These are phyloP conservation scores for Grantiella picta DNA, from an alignment of 2,113 vertebrate genomes.

Conservation along the genomic window DNA sequence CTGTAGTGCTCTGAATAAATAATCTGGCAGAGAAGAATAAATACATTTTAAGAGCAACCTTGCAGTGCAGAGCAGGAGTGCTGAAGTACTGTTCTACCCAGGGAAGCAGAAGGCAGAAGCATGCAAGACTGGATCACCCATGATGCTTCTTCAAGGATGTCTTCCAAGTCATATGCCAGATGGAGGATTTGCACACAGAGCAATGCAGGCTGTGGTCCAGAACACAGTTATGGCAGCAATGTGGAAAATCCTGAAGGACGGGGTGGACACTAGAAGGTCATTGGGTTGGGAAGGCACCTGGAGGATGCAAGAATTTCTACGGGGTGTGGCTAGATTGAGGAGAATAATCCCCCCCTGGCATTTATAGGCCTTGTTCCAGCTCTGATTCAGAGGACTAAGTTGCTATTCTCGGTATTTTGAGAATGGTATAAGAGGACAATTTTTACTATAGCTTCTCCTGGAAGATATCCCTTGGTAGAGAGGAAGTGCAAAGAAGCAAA, in stretches of 20 bases:
- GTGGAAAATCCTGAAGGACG: background rate
- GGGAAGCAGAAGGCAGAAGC: background rate
- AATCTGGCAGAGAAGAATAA: background rate
- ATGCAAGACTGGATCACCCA: background rate
- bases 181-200: background rate
- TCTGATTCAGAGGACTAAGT: background rate
- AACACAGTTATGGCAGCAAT: background rate
- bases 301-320: background rate
- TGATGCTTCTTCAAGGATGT: background rate
- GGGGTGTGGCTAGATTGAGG: background rate
- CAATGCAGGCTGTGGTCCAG: background rate
- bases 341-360: background rate
- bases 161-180: background rate
- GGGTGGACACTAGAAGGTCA: background rate
- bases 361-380: background rate
- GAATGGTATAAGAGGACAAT: background rate
- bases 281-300: background rate
- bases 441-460: background rate
- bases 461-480: background rate
- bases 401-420: background rate
- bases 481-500: background rate
- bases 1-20: background rate
- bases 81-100: background rate
- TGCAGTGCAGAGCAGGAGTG: background rate
- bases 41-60: background rate